Conservation (phyloP, 2,888 invertebrate species). For the Zootermopsis nevadensis region DNA sequence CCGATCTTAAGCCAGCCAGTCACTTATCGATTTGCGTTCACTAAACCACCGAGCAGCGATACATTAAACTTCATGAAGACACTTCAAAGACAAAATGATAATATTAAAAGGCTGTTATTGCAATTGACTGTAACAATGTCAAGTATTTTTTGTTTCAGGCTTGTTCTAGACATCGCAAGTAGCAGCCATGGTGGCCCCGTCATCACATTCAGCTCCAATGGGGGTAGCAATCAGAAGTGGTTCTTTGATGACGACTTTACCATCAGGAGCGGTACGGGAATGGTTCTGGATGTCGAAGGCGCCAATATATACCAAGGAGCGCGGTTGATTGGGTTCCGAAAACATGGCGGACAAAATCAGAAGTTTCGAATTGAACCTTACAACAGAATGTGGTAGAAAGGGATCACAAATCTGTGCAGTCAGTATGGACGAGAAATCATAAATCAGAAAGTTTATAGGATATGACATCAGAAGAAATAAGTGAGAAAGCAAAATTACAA, state of each 20-base stretch:
- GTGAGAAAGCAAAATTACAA: too few relatives aligned
- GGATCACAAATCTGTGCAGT: too few relatives aligned
- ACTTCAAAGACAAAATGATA: too few relatives aligned
- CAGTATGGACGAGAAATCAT: too few relatives aligned
- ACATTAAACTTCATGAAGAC: too few relatives aligned
- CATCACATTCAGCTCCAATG: constrained; percentile 15
- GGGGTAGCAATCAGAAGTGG: constrained; percentile 39
- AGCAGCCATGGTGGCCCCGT: background rate
- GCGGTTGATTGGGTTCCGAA: background rate
- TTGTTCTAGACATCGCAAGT: background rate
- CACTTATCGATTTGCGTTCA: too few relatives aligned
- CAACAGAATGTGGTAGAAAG: background rate
- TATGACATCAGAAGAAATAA: too few relatives aligned
- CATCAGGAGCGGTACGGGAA: constrained; percentile 15
- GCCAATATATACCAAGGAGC: background rate
- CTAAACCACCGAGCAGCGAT: too few relatives aligned
- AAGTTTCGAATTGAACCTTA: constrained; percentile 21
- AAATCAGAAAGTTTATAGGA: too few relatives aligned
- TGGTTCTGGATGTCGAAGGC: constrained; percentile 24
- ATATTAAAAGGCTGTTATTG: too few relatives aligned
- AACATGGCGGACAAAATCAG: constrained; percentile 20
- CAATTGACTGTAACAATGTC: too few relatives aligned
- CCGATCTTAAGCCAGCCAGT: too few relatives aligned
- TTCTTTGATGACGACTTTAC: constrained; percentile 36
- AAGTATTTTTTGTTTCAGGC: background rate